Evolutionary conservation across 92 coral and sea anemone genomes (phyloP), one percentile per base, ranked within the genome.

Genomic region (Diadumene lineata): DNA sequence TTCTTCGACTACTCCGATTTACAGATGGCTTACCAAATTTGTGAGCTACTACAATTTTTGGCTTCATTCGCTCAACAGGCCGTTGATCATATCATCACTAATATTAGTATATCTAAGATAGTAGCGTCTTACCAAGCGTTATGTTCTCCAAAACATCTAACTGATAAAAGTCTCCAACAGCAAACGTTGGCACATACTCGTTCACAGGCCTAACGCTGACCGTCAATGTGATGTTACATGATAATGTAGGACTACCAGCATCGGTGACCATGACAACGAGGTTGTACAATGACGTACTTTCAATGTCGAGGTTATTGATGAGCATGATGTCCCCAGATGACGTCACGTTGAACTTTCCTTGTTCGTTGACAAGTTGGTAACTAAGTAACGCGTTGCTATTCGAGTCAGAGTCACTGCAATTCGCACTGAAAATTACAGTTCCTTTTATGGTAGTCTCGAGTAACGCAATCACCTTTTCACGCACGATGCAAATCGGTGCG

Each of bases 41-140:
- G n/a, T n/a, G n/a, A n/a, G n/a, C n/a, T n/a, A n/a, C n/a, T n/a
- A n/a, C n/a, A n/a, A n/a, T n/a, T n/a, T n/a, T n/a, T n/a, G n/a
- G n/a, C n/a, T n/a, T n/a, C n/a, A n/a, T n/a, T n/a, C n/a, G n/a
- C n/a, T n/a, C n/a, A n/a, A n/a, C n/a, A n/a, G n/a, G n/a, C n/a
- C n/a, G n/a, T n/a, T n/a, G n/a, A n/a, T n/a, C n/a, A n/a, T n/a
- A n/a, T n/a, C n/a, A n/a, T n/a, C n/a, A n/a, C n/a, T n/a, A n/a
- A n/a, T n/a, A n/a, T n/a, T n/a, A n/a, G n/a, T n/a, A n/a, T n/a
- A n/a, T n/a, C n/a, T n/a, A n/a, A n/a, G n/a, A n/a, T n/a, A n/a
- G n/a, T n/a, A n/a, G n/a, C n/a, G n/a, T n/a, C 82, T 57, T 64
- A 81, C 90, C 90, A 50, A 86, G 24, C 1, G 86, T 86, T n/a